These are phyloP conservation scores for Brachyopa scutellaris DNA, from an alignment of 2,888 invertebrate genomes.

Conservation along the genomic window DNA sequence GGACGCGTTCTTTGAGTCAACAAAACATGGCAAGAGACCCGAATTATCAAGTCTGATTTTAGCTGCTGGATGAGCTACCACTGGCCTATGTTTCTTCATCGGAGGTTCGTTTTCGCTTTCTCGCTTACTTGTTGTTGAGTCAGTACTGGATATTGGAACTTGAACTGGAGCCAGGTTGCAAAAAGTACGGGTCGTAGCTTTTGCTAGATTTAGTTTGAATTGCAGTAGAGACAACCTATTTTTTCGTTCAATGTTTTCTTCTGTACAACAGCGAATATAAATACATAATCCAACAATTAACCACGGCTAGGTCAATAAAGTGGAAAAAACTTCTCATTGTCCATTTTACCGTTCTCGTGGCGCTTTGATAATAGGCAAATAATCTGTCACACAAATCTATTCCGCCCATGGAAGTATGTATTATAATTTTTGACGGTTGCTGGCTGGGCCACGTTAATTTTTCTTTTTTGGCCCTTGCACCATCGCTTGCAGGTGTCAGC, in stretches of 20 bases:
- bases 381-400: neutral
- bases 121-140: neutral
- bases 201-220: neutral
- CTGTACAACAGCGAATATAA: neutral
- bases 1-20: neutral
- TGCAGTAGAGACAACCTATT: neutral
- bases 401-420: neutral
- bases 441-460: no score
- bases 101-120: neutral
- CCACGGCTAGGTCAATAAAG: neutral
- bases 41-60: neutral
- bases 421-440: no score
- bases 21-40: no score
- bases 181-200: neutral
- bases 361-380: neutral
- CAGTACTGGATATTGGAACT: neutral
- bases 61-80: neutral
- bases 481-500: neutral
- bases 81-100: neutral
- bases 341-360: neutral
- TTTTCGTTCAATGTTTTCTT: neutral
- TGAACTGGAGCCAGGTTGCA: neutral
- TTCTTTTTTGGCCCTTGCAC: neutral
- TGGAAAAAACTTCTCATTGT: constrained; percentile 2
- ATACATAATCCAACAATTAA: neutral